Evolutionary conservation across 2,888 invertebrate genomes (phyloP).

Genomic region (Oxytorus armatus): DNA sequence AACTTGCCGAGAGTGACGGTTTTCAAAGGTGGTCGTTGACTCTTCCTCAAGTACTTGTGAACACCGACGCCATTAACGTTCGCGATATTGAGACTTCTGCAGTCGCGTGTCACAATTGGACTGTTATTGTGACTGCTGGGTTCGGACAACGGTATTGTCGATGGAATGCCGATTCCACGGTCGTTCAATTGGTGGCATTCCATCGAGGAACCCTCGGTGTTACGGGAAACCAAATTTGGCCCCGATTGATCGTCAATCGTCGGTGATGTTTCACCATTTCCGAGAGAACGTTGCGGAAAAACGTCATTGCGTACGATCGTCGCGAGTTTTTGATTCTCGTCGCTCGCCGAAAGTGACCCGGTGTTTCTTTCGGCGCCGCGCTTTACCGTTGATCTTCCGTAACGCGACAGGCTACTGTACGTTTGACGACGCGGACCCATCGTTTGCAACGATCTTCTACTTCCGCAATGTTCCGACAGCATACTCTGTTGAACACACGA

Average conservation of each 20-base stretch:
- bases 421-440: conserved; percentile 74
- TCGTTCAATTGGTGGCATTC: conserved; percentile 6
- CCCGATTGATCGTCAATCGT: conserved; percentile 30
- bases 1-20: conserved; percentile 75
- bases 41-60: conserved; percentile 82
- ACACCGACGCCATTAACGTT: conserved; percentile 71
- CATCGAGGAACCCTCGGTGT: conserved; percentile 12
- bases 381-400: conserved; percentile 72
- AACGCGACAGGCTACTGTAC: conserved; percentile 80
- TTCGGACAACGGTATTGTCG: conserved; percentile 43
- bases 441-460: conserved; percentile 75
- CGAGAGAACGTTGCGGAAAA: conserved; percentile 7
- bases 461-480: conserved; percentile 83
- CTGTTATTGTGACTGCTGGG: conserved; percentile 29
- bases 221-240: conserved; percentile 10
- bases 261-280: conserved; percentile 19
- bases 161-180: conserved; percentile 11
- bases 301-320: conserved; percentile 35
- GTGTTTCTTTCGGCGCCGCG: conserved; percentile 74
- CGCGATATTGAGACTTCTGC: conserved; percentile 48
- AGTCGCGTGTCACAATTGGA: conserved; percentile 23
- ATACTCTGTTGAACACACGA: conserved; percentile 81
- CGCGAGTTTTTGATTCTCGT: conserved; percentile 75
- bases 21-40: conserved; percentile 72
- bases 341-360: conserved; percentile 77